Evolutionary conservation across 2,797 vertebrate species (phyloP).

Genomic region (Otus scops): DNA sequence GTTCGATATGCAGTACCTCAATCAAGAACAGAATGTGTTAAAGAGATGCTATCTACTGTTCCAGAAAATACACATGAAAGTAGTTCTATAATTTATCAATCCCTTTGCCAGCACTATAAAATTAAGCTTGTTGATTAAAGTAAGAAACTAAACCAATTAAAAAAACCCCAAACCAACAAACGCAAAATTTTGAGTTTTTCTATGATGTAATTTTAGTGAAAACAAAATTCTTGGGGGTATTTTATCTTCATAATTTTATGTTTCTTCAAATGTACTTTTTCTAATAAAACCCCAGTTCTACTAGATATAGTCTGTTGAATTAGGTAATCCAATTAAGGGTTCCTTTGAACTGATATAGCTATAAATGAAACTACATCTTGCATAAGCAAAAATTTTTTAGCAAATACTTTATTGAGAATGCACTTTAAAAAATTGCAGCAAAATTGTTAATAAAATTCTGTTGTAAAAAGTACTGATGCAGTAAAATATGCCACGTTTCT

Average conservation of each 20-base stretch:
- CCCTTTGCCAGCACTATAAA: not conserved
- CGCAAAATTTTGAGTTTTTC: not conserved
- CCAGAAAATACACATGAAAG: not conserved
- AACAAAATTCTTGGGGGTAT: not conserved
- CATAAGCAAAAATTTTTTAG: not conserved
- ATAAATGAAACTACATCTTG: not conserved
- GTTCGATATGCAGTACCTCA: not conserved
- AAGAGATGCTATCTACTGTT: not conserved
- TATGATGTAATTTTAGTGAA: not conserved
- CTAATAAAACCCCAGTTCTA: not conserved
- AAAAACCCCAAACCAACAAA: not conserved
- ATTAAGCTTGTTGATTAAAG: not conserved
- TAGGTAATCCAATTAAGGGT: not conserved
- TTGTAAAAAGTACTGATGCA: not conserved
- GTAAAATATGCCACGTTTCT: not conserved
- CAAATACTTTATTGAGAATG: not conserved
- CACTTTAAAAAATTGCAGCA: not conserved
- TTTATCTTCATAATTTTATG: not conserved
- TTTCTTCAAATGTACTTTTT: not conserved
- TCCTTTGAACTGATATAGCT: not conserved
- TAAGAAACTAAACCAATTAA: not conserved
- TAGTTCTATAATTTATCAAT: not conserved
- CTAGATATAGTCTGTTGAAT: not conserved
- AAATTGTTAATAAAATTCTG: not conserved
- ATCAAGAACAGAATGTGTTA: not conserved